Evolutionary conservation across 1,140 invertebrate species (phyloP).

Genomic region (Asbolus verrucosus): DNA sequence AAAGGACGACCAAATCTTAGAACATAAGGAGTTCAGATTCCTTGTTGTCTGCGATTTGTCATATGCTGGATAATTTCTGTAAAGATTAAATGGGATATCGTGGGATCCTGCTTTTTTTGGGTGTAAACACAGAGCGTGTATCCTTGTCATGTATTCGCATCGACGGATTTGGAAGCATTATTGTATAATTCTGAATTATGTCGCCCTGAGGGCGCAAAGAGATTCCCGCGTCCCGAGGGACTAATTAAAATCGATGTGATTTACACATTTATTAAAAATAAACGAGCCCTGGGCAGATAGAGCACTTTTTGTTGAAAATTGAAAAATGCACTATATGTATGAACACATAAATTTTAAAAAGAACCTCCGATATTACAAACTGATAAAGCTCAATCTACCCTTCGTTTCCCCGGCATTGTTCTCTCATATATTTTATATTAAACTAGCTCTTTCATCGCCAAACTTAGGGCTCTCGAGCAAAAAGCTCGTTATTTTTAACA

Average conservation of each 20-base stretch:
- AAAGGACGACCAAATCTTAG: too few relatives aligned
- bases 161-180: conserved; percentile 23
- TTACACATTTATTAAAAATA: conserved; percentile 37
- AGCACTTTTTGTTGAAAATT: conserved; percentile 7
- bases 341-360: conserved; percentile 41
- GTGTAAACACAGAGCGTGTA: conserved; percentile 1
- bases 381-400: conserved; percentile 43
- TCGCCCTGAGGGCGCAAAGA: not conserved
- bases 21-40: too few relatives aligned
- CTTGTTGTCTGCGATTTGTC: too few relatives aligned
- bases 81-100: too few relatives aligned
- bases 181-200: conserved; percentile 26
- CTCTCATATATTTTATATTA: conserved; percentile 48
- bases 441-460: conserved; percentile 35
- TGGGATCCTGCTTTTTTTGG: too few relatives aligned
- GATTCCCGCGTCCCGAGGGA: not conserved
- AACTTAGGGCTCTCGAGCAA: conserved; percentile 35
- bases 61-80: too few relatives aligned
- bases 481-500: conserved; percentile 52
- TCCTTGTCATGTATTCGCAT: conserved; percentile 21
- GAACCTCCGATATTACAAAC: conserved; percentile 37
- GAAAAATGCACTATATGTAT: conserved; percentile 29
- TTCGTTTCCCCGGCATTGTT: conserved; percentile 36
- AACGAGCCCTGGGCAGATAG: not conserved
- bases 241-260: conserved; percentile 32